phyloP scores from a whole-genome alignment of 2,113 vertebrate species.

The Salvelinus alpinus region DNA sequence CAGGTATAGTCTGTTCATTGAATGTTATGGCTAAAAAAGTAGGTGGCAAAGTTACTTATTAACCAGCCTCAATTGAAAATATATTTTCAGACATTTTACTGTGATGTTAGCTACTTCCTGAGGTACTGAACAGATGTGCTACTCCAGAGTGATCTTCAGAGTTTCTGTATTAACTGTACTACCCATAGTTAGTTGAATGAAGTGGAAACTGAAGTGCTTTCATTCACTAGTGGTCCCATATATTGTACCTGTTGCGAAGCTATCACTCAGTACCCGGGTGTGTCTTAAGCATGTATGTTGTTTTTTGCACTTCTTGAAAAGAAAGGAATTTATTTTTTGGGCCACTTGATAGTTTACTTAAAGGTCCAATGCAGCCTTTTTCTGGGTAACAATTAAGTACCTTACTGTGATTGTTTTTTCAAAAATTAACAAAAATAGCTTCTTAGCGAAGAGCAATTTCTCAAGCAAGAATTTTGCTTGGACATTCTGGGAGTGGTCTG shows the following conservation, averaged over 20 bases:
- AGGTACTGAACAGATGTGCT: background rate
- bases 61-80: background rate
- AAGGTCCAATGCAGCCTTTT: too few species aligned
- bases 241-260: slow-evolving; percentile 13
- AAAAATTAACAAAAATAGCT: too few species aligned
- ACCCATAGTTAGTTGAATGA: background rate
- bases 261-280: slow-evolving; percentile 37
- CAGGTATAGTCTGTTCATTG: slow-evolving; percentile 50
- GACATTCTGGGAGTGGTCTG: too few species aligned
- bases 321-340: slow-evolving; percentile 27
- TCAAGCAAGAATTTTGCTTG: too few species aligned
- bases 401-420: too few species aligned
- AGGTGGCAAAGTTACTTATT: slow-evolving; percentile 39
- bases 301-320: slow-evolving; percentile 36
- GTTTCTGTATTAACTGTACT: background rate
- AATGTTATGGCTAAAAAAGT: slow-evolving; percentile 20
- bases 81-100: slow-evolving; percentile 7
- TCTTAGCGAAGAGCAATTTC: too few species aligned
- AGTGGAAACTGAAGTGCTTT: background rate
- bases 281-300: slow-evolving; percentile 41
- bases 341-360: slow-evolving; percentile 22
- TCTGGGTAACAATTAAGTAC: too few species aligned
- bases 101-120: background rate
- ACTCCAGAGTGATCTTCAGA: background rate
- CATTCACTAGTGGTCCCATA: slow-evolving; percentile 43